phyloP scores from a whole-genome alignment of 2,888 invertebrate genomes.

The Torymus auratus region DNA sequence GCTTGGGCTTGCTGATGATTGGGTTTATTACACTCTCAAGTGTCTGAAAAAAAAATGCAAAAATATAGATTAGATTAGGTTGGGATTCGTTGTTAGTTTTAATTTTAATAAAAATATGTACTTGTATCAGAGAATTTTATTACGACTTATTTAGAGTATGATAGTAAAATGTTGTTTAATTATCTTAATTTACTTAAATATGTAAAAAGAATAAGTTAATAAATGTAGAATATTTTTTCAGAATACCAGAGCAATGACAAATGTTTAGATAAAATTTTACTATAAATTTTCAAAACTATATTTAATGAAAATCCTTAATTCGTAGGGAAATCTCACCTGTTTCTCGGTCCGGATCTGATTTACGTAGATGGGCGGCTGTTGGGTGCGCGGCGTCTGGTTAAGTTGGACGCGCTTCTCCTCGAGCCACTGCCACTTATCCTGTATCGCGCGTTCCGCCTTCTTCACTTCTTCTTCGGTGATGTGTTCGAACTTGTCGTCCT shows the following conservation, averaged over 20 bases:
- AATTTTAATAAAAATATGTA: too few species aligned
- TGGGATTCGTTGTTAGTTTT: neutral
- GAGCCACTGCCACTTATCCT: constrained; percentile 82
- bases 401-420: constrained; percentile 86
- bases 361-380: constrained; percentile 86
- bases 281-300: constrained; percentile 68
- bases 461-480: constrained; percentile 89
- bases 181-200: too few species aligned
- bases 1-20: constrained; percentile 93
- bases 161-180: too few species aligned
- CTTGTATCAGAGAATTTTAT: too few species aligned
- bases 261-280: too few species aligned
- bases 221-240: too few species aligned
- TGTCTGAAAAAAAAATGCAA: constrained; percentile 69
- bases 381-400: constrained; percentile 82
- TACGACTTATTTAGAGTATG: too few species aligned
- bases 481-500: constrained; percentile 88
- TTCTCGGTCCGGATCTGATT: constrained; percentile 88
- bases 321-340: constrained; percentile 79
- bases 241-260: too few species aligned
- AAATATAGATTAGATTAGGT: neutral
- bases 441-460: constrained; percentile 85
- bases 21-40: constrained; percentile 81
- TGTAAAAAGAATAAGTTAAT: too few species aligned
- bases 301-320: neutral